A percentile compares a stretch with the other conserved stretches of the same genome.
These are phyloP conservation scores for Oscheius sp. DNA, from an alignment of 2,888 invertebrate species.

Conservation along the genomic window DNA sequence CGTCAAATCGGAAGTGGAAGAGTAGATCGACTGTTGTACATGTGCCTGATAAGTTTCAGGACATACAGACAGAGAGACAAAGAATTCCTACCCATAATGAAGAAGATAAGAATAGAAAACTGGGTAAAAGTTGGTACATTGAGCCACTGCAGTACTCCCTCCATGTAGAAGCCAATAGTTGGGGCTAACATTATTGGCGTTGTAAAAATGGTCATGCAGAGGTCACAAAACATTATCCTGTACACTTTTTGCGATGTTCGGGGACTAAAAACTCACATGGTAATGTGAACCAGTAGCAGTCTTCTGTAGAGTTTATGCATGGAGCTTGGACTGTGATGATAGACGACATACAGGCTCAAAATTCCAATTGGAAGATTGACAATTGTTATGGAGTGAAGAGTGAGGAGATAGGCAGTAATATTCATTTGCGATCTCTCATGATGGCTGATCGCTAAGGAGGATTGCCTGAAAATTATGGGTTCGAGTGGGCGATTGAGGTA, in stretches of 20 bases:
- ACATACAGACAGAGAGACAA: not conserved
- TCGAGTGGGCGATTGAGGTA: no score
- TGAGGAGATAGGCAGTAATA: not conserved
- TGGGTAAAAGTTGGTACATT: constrained; percentile 2
- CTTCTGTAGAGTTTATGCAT: constrained; percentile 10
- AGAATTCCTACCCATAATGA: constrained; percentile 9
- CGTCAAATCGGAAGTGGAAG: constrained; percentile 18
- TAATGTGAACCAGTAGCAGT: constrained; percentile 11
- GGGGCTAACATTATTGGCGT: constrained; percentile 14
- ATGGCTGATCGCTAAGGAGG: no score
- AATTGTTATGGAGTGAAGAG: not conserved
- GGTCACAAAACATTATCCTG: constrained; percentile 6
- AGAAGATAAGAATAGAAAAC: constrained; percentile 11
- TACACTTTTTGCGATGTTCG: not conserved
- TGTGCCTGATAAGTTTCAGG: not conserved
- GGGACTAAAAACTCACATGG: not conserved
- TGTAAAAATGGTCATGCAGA: constrained; percentile 12
- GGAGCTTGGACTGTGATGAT: not conserved
- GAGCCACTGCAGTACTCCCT: not conserved
- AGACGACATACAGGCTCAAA: not conserved
- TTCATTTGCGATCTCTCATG: no score
- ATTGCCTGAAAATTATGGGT: no score
- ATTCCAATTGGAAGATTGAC: not conserved
- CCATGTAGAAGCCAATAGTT: constrained; percentile 21
- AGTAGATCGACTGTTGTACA: constrained; percentile 4